A percentile compares a stretch with the other conserved stretches of the same genome.
Evolutionary conservation across 2,113 vertebrate species (phyloP).

Genomic region (Salvelinus sp.): DNA sequence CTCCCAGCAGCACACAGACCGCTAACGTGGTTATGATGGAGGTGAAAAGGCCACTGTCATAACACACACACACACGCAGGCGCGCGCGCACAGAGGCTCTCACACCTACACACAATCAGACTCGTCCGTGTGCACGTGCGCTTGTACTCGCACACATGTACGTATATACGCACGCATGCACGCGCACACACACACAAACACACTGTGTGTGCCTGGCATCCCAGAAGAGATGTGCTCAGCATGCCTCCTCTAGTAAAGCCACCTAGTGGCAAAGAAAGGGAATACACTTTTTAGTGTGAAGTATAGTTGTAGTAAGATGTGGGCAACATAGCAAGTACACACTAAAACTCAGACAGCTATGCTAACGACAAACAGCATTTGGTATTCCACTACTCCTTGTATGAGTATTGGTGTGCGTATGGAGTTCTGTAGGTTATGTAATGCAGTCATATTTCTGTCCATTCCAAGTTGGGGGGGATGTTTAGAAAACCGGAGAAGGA

Average conservation of each 20-base stretch:
- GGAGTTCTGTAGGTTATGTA: no score
- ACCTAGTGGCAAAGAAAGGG: constrained; percentile 6
- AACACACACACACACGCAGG: background rate
- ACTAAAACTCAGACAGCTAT: no score
- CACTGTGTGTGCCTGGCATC: no score
- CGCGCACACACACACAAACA: background rate
- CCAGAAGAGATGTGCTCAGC: no score
- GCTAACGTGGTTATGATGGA: background rate
- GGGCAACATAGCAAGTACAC: no score
- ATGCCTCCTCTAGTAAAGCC: background rate
- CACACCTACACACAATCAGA: background rate
- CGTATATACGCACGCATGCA: background rate
- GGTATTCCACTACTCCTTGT: no score
- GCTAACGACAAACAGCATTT: no score
- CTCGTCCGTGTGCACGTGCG: background rate
- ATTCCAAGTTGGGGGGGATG: no score
- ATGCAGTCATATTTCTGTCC: no score
- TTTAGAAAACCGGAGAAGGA: no score
- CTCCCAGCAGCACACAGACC: background rate
- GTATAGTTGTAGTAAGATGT: no score
- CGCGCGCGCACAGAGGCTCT: background rate
- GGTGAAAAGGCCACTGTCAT: background rate
- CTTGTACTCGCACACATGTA: background rate
- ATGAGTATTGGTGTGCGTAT: no score
- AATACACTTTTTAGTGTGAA: background rate